A percentile compares a stretch with the other conserved stretches of the same genome.
phyloP scores from a whole-genome alignment of 2,113 vertebrate species.

The Capreolus pygargus region DNA sequence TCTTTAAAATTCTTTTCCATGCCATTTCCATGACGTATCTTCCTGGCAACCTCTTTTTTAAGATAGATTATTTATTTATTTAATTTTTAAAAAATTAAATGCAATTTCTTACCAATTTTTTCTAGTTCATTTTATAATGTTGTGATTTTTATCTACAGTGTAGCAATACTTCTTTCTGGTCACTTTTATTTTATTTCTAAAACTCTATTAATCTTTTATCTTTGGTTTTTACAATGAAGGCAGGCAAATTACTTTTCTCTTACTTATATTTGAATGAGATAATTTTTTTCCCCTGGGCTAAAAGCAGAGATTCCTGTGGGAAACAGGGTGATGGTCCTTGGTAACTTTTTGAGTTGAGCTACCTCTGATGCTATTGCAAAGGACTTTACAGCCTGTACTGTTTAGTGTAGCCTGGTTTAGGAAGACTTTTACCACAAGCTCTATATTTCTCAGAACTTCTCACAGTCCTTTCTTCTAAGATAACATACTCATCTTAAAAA shows the following conservation, averaged over 20 bases:
- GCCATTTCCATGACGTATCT: neutral
- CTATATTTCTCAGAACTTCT: neutral
- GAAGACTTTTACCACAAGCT: neutral
- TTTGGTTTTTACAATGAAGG: neutral
- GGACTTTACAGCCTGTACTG: neutral
- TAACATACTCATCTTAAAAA: neutral
- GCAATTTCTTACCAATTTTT: neutral
- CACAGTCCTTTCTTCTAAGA: neutral
- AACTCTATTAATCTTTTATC: slow-evolving; percentile 5
- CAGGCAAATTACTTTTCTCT: neutral
- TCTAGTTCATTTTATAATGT: neutral
- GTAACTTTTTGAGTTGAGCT: neutral
- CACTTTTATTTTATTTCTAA: neutral
- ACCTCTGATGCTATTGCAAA: neutral
- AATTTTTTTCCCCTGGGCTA: neutral
- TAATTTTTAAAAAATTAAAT: neutral
- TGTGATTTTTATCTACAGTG: neutral
- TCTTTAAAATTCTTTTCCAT: neutral
- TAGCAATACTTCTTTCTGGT: neutral
- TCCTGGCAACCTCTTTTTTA: neutral
- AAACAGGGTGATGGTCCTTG: neutral
- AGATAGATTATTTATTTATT: neutral
- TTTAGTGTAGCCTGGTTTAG: neutral
- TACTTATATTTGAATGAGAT: neutral
- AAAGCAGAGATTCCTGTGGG: neutral